phyloP scores from a whole-genome alignment of 2,113 vertebrate genomes.

The Planiliza haematocheilus region DNA sequence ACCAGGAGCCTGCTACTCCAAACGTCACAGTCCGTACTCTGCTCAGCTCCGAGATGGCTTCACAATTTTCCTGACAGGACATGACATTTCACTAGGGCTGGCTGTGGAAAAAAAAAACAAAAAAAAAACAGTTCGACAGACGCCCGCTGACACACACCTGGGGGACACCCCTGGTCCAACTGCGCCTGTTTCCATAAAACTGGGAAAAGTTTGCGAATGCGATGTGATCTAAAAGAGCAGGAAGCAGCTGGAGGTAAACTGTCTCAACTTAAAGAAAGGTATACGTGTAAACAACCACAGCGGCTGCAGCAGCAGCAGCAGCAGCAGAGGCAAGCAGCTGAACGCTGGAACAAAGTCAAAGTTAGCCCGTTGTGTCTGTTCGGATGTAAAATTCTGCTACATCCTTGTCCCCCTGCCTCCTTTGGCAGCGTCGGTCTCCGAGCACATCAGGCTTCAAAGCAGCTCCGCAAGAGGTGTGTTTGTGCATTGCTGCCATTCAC shows the following conservation, averaged over 20 bases:
- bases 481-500: constrained; percentile 72
- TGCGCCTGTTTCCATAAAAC: constrained; percentile 41
- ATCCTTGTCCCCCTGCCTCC: constrained; percentile 65
- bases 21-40: constrained; percentile 57
- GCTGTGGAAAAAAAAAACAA: constrained; percentile 47
- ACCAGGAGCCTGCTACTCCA: constrained; percentile 67
- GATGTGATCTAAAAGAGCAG: constrained; percentile 61
- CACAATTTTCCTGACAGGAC: constrained; percentile 81
- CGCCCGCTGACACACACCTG: constrained; percentile 70
- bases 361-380: constrained; percentile 71
- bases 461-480: constrained; percentile 67
- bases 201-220: constrained; percentile 70
- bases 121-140: constrained; percentile 55
- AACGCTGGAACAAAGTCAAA: constrained; percentile 66
- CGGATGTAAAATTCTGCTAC: constrained; percentile 69
- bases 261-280: constrained; percentile 56
- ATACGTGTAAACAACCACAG: constrained; percentile 65
- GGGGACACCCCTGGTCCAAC: constrained; percentile 65
- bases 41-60: constrained; percentile 68
- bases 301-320: constrained; percentile 23
- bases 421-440: constrained; percentile 49
- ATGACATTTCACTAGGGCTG: constrained; percentile 81
- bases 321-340: constrained; percentile 55
- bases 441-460: constrained; percentile 69
- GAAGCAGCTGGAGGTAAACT: constrained; percentile 69